Conservation (phyloP, 2,888 invertebrate genomes). For the Nycteola revayana region DNA sequence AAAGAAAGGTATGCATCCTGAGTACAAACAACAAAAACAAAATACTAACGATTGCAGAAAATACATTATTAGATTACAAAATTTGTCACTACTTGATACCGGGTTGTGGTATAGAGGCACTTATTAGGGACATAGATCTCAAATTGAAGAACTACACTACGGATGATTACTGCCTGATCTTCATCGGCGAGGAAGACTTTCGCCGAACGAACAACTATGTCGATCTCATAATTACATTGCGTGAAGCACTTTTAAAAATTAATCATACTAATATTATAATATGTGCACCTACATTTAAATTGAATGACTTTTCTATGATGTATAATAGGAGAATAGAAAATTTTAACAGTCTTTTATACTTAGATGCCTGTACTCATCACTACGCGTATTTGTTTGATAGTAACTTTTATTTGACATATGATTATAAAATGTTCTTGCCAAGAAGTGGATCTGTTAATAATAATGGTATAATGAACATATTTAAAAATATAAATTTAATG, state of each 20-base stretch:
- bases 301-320: not conserved
- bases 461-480: not conserved
- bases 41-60: not conserved
- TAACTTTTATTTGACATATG: slow-evolving; percentile 3
- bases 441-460: not conserved
- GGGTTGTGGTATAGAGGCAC: not conserved
- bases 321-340: not conserved
- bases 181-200: not conserved
- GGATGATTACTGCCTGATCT: not conserved
- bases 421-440: slow-evolving; percentile 1
- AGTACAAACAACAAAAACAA: not conserved
- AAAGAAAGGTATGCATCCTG: not conserved
- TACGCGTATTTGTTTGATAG: slow-evolving; percentile 4
- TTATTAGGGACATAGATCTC: not conserved
- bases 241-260: not conserved
- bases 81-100: not conserved
- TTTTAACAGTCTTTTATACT: slow-evolving; percentile 3
- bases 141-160: not conserved
- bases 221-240: not conserved
- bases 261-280: not conserved
- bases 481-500: not conserved
- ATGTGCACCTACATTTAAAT: not conserved
- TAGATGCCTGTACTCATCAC: slow-evolving; percentile 4
- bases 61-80: not conserved
- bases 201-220: not conserved